phyloP scores from a whole-genome alignment of 1,140 invertebrate genomes.

The Aporrectodea caliginosa region DNA sequence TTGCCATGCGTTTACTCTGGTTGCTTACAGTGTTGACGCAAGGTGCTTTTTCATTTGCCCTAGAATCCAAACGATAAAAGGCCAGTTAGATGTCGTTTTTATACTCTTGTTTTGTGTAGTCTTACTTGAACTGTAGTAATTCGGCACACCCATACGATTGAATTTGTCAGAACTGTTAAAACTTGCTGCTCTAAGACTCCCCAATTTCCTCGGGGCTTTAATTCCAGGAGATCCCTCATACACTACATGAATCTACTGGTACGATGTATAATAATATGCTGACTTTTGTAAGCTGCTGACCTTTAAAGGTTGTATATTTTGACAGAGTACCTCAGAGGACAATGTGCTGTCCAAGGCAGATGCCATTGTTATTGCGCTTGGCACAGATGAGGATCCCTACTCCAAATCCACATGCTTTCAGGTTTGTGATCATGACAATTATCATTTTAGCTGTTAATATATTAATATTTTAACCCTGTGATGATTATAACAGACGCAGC shows the following conservation, averaged over 20 bases:
- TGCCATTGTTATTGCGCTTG: conserved; percentile 83
- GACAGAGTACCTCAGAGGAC: conserved; percentile 67
- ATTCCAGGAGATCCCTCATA: background rate
- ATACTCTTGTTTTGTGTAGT: too few species aligned
- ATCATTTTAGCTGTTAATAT: too few species aligned
- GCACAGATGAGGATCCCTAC: conserved; percentile 90
- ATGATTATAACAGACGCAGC: too few species aligned
- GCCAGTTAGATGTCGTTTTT: too few species aligned
- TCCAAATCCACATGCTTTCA: conserved; percentile 91
- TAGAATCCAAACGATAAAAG: too few species aligned
- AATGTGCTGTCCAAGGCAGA: conserved; percentile 82
- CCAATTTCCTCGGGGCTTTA: background rate
- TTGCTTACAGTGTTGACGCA: too few species aligned
- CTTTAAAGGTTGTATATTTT: conserved; percentile 19
- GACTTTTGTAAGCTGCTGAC: background rate
- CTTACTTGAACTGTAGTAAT: too few species aligned
- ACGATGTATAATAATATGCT: background rate
- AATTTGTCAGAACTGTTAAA: background rate
- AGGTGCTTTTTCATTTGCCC: too few species aligned
- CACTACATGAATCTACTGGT: background rate
- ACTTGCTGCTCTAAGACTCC: background rate
- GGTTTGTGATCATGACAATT: too few species aligned
- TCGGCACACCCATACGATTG: background rate
- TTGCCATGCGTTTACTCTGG: too few species aligned
- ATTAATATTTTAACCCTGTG: too few species aligned